A percentile compares a stretch with the other conserved stretches of the same genome.
Evolutionary conservation across 2,113 vertebrate genomes (phyloP).

Genomic region (Elephas maximus): DNA sequence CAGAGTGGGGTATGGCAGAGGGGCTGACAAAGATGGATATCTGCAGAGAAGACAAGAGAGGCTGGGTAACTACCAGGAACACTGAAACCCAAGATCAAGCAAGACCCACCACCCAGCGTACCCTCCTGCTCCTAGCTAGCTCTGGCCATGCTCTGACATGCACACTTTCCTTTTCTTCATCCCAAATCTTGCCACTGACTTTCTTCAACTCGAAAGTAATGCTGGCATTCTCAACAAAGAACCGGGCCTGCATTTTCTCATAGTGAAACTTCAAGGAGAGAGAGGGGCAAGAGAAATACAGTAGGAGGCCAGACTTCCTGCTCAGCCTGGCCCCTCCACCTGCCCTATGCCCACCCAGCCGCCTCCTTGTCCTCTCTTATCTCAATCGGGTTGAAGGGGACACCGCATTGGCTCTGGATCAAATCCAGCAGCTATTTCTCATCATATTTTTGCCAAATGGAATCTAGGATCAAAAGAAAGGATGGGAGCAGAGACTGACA

Average conservation of each 20-base stretch:
- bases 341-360: not conserved
- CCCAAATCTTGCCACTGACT: constrained; percentile 89
- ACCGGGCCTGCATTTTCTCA: too few species aligned
- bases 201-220: constrained; percentile 88
- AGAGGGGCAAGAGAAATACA: constrained; percentile 60
- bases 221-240: too few species aligned
- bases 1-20: constrained; percentile 40
- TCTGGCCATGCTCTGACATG: not conserved
- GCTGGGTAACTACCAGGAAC: not conserved
- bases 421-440: constrained; percentile 90
- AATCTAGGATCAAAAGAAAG: constrained; percentile 86
- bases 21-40: constrained; percentile 65
- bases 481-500: not conserved
- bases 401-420: constrained; percentile 88
- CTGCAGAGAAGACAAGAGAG: constrained; percentile 58
- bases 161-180: constrained; percentile 89
- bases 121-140: not conserved
- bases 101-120: not conserved
- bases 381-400: constrained; percentile 89
- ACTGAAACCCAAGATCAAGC: not conserved
- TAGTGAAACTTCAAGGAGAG: not conserved
- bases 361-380: constrained; percentile 80
- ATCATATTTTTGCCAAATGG: constrained; percentile 92
- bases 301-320: not conserved
- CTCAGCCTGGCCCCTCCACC: not conserved